Conservation (phyloP, 2,797 vertebrate genomes). For the Galaxias olidus region DNA sequence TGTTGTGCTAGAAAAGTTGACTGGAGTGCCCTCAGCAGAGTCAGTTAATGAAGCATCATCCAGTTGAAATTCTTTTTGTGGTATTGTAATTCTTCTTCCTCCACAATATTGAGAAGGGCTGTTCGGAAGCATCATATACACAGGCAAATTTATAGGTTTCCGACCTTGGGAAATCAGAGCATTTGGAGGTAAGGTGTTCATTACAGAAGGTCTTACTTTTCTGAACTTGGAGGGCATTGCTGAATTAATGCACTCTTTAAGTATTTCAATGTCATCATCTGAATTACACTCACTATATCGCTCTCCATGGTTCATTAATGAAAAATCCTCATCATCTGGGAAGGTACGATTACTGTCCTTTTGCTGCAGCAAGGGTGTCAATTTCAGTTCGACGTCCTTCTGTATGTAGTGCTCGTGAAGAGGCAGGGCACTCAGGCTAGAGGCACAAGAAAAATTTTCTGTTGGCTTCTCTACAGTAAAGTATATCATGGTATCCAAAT, state of each 20-base stretch:
- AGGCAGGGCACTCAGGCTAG: constrained; percentile 93
- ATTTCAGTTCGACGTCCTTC: constrained; percentile 95
- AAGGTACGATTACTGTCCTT: constrained; percentile 77
- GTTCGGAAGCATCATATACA: constrained; percentile 94
- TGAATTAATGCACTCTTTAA: constrained; percentile 95
- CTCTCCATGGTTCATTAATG: constrained; percentile 66
- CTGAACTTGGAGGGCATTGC: constrained; percentile 93
- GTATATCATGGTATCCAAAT: constrained; percentile 94
- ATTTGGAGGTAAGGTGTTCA: constrained; percentile 80
- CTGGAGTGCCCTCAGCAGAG: constrained; percentile 88
- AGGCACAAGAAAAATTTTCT: constrained; percentile 99
- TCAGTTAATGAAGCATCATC: constrained; percentile 90
- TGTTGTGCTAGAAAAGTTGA: constrained; percentile 90
- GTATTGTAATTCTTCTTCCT: constrained; percentile 69
- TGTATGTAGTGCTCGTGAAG: constrained; percentile 96
- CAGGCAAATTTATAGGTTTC: constrained; percentile 83
- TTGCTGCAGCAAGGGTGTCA: constrained; percentile 88
- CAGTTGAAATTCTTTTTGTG: constrained; percentile 74
- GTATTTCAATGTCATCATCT: constrained; percentile 92
- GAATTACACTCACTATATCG: constrained; percentile 81
- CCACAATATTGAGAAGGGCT: constrained; percentile 72
- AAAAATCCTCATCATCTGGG: constrained; percentile 70
- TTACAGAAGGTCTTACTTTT: constrained; percentile 85
- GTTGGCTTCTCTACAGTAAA: constrained; percentile 98
- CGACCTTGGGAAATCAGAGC: constrained; percentile 78